Evolutionary conservation across 2,113 vertebrate genomes (phyloP).

Genomic region (Saccopteryx bilineata): DNA sequence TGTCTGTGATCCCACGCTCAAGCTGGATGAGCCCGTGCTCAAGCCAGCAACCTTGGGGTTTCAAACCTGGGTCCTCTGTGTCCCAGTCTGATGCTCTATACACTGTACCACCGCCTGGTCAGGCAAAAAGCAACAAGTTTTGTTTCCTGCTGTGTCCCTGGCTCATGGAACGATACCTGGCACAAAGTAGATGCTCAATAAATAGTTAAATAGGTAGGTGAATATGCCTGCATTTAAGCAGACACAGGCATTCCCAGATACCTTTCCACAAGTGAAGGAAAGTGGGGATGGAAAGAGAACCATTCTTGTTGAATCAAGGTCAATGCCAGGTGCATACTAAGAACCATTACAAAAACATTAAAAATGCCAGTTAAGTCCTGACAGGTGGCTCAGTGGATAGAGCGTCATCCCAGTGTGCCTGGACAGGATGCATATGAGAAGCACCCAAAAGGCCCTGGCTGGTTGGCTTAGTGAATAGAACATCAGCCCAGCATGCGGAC

Average conservation of each 20-base stretch:
- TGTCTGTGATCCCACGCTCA: too few species aligned
- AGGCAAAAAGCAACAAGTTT: background rate
- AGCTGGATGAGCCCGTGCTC: too few species aligned
- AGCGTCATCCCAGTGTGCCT: background rate
- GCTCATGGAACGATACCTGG: too few species aligned
- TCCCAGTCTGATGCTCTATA: too few species aligned
- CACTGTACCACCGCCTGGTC: too few species aligned
- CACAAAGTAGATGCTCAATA: background rate
- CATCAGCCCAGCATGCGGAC: too few species aligned
- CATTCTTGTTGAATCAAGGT: background rate
- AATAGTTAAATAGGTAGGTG: background rate
- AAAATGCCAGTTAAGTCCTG: background rate
- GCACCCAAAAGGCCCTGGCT: too few species aligned
- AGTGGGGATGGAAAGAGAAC: rapidly evolving
- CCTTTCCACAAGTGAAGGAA: background rate
- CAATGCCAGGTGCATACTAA: background rate
- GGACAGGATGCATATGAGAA: too few species aligned
- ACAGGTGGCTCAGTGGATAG: background rate
- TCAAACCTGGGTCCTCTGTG: too few species aligned
- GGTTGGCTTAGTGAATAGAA: too few species aligned
- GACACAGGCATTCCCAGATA: background rate
- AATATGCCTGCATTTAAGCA: background rate
- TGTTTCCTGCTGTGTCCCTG: background rate
- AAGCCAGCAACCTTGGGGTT: too few species aligned
- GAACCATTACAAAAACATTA: background rate